phyloP scores from a whole-genome alignment of 2,888 invertebrate species.

The Barypeithes pellucidus region DNA sequence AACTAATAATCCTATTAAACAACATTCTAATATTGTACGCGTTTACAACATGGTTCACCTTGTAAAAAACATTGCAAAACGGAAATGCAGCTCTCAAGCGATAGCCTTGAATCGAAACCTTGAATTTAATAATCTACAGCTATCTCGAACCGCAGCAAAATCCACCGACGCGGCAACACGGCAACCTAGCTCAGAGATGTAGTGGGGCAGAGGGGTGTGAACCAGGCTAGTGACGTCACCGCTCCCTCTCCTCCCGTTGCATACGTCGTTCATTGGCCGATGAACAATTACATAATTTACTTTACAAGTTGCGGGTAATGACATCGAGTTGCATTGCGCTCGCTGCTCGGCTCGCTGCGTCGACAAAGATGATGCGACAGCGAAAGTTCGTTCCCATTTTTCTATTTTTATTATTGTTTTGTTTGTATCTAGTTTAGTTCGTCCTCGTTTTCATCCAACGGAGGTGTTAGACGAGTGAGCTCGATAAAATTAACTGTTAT shows the following conservation, averaged over 20 bases:
- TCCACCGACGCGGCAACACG: constrained; percentile 49
- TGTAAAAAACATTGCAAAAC: constrained; percentile 40
- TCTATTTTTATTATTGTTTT: constrained; percentile 43
- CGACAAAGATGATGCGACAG: constrained; percentile 46
- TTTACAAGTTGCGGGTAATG: constrained; percentile 69
- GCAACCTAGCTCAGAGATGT: constrained; percentile 42
- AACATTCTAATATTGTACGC: neutral
- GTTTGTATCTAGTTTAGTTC: constrained; percentile 35
- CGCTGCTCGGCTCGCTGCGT: constrained; percentile 37
- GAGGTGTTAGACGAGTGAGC: constrained; percentile 4
- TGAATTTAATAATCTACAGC: constrained; percentile 28
- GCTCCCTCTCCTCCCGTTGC: constrained; percentile 57
- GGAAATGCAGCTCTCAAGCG: constrained; percentile 42
- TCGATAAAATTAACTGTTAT: constrained; percentile 4
- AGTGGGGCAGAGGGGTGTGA: constrained; percentile 52
- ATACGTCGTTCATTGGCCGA: constrained; percentile 71
- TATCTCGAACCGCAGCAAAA: constrained; percentile 53
- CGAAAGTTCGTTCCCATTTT: constrained; percentile 51
- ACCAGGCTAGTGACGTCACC: constrained; percentile 63
- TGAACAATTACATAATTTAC: constrained; percentile 69
- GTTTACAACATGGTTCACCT: constrained; percentile 23
- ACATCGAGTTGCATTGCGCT: constrained; percentile 62
- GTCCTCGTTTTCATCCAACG: constrained; percentile 11
- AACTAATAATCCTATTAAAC: neutral
- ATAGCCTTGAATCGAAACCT: constrained; percentile 46